Evolutionary conservation across 2,113 vertebrate genomes (phyloP), one percentile per base, ranked within the genome.

Genomic region (Urocolius indicus): DNA sequence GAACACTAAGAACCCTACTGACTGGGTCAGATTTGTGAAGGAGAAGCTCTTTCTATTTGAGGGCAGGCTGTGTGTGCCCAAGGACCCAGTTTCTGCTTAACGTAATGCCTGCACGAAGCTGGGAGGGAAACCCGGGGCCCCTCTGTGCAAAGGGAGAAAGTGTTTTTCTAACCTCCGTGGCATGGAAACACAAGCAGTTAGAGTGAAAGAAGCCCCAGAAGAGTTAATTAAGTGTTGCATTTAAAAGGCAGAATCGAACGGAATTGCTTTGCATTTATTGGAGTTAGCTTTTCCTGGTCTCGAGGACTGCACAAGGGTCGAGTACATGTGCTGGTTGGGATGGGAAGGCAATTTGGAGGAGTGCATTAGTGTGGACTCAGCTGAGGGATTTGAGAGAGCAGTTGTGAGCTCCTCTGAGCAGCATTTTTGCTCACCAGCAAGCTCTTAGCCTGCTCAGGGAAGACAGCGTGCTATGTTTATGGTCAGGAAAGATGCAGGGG

Each of bases 181-280:
- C 89, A 63, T 87, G 93, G 84, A 94, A 94, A 94, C 91, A 49
- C 34, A 11, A 61, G 91, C 49, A 58, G 62, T 1, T 23, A 59
- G 29, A 81, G 73, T 0, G 0, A 63, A 67, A 46, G 91, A 51
- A 95, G 57, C 73, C 91, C 69, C 76, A 46, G 85, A 2, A 84
- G 83, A 81, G 91, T 92, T 94, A 96, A 95, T 94, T 93, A 94
- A 90, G 76, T 7, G n/a, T 27, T 77, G 57, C 48, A 22, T 86
- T 95, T 93, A 80, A 82, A 84, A 90, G 68, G 59, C 6, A 19
- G 41, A 51, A 71, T 74, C 0, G 0, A 88, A 73, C 27, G 55
- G 68, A 49, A 80, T 52, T 4, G 12, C 76, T 90, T 59, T 86
- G 46, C 48, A 10, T 81, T 77, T 84, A 24, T 10, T 65, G 23